Percentiles rank a stretch among this genome's conserved stretches.
Evolutionary conservation across 2,113 vertebrate genomes (phyloP).

Genomic region (Tachuris rubrigastra): DNA sequence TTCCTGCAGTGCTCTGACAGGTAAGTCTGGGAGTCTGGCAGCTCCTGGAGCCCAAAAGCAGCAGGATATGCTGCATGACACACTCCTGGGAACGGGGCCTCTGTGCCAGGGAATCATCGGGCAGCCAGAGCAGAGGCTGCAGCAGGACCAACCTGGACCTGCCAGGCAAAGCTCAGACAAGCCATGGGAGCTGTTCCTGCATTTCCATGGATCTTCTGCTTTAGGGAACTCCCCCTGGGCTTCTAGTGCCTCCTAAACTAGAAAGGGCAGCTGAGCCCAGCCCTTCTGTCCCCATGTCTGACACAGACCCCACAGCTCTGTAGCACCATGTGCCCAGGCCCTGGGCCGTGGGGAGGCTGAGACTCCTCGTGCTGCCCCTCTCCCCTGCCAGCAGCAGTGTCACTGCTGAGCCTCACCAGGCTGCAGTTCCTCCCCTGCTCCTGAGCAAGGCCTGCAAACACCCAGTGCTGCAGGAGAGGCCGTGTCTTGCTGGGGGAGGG

Average conservation of each 20-base stretch:
- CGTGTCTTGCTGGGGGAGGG: not conserved
- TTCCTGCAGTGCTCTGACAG: slow-evolving; percentile 23
- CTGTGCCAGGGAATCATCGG: not conserved
- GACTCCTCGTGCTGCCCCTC: not conserved
- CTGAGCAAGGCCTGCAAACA: not conserved
- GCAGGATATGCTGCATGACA: rapidly evolving
- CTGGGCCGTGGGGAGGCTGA: not conserved
- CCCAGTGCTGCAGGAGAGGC: not conserved
- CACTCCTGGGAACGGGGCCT: rapidly evolving
- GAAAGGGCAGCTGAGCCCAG: not conserved
- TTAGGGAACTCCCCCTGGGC: not conserved
- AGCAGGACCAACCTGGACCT: not conserved
- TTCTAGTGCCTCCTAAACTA: not conserved
- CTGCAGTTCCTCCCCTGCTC: not conserved
- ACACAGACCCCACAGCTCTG: not conserved
- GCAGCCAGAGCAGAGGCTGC: not conserved
- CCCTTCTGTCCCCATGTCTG: not conserved
- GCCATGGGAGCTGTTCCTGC: not conserved
- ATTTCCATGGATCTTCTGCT: not conserved
- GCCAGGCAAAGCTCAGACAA: not conserved
- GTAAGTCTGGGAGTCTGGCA: slow-evolving; percentile 1
- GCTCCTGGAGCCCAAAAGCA: not conserved
- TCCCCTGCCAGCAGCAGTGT: not conserved
- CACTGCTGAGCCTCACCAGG: not conserved
- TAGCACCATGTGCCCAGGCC: not conserved